Evolutionary conservation across 2,888 invertebrate genomes (phyloP).

Genomic region (Heliconius erato): DNA sequence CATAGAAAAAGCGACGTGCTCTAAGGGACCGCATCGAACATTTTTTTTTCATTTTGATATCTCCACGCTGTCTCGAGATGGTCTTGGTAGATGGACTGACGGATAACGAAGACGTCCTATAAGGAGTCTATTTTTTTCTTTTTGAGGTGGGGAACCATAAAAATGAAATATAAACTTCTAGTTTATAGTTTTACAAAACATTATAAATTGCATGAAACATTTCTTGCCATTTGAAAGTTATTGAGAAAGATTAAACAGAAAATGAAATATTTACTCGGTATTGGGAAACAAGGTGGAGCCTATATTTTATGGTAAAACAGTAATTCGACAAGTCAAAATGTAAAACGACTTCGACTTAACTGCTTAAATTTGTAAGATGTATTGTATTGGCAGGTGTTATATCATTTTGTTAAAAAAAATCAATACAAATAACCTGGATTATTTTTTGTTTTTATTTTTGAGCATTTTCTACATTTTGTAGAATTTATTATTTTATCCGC

Average conservation of each 20-base stretch:
- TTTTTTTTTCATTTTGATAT: too few relatives aligned
- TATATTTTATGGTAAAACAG: conserved; percentile 49
- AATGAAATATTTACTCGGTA: conserved; percentile 53
- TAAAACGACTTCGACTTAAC: conserved; percentile 25
- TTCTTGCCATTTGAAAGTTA: background rate
- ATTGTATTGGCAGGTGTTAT: background rate
- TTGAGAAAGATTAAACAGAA: conserved; percentile 50
- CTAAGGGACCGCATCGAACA: too few relatives aligned
- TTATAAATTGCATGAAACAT: background rate
- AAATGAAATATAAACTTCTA: background rate
- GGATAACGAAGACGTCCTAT: too few relatives aligned
- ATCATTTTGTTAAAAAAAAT: background rate
- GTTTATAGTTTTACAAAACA: background rate
- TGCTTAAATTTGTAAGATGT: background rate
- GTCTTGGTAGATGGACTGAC: too few relatives aligned
- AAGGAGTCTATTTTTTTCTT: too few relatives aligned
- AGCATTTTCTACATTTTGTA: background rate
- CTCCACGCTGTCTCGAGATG: too few relatives aligned
- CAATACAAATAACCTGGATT: background rate
- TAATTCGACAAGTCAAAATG: conserved; percentile 50
- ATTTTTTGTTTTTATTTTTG: background rate
- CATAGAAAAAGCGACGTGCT: too few relatives aligned
- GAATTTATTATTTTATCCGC: background rate
- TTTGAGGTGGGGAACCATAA: background rate
- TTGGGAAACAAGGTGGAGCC: conserved; percentile 52